Conservation (phyloP, 2,888 invertebrate genomes). For the Dioctria rufipes region DNA sequence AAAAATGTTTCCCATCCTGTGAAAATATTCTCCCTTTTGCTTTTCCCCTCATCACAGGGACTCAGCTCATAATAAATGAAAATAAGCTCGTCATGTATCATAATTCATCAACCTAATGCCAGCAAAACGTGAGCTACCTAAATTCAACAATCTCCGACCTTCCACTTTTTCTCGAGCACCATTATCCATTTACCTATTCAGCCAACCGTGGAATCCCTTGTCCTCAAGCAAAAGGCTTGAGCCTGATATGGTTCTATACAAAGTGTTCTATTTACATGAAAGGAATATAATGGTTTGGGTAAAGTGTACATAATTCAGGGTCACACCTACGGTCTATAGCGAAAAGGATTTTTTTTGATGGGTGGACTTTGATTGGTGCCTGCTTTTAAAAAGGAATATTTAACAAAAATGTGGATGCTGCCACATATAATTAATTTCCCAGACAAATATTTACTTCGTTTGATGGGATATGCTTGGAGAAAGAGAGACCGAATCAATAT, state of each 20-base stretch:
- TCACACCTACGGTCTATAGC: too few relatives aligned
- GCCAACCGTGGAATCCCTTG: constrained; percentile 46
- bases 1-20: constrained; percentile 47
- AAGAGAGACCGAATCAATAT: too few relatives aligned
- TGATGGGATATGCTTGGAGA: too few relatives aligned
- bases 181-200: constrained; percentile 52
- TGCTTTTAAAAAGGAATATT: too few relatives aligned
- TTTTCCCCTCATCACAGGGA: background rate
- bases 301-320: background rate
- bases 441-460: too few relatives aligned
- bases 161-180: constrained; percentile 50
- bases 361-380: too few relatives aligned
- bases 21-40: constrained; percentile 36
- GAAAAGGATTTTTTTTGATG: too few relatives aligned
- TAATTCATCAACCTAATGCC: constrained; percentile 52
- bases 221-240: constrained; percentile 46
- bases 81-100: constrained; percentile 51
- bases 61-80: constrained; percentile 45
- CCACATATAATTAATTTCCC: too few relatives aligned
- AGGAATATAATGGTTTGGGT: constrained; percentile 9
- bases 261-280: constrained; percentile 3
- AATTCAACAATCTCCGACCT: constrained; percentile 50
- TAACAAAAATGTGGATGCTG: too few relatives aligned
- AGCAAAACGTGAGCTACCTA: constrained; percentile 41
- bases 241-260: background rate